Base-by-base conservation (phyloP, 2,888 invertebrate genomes). In the Eupithecia subfuscata region DNA sequence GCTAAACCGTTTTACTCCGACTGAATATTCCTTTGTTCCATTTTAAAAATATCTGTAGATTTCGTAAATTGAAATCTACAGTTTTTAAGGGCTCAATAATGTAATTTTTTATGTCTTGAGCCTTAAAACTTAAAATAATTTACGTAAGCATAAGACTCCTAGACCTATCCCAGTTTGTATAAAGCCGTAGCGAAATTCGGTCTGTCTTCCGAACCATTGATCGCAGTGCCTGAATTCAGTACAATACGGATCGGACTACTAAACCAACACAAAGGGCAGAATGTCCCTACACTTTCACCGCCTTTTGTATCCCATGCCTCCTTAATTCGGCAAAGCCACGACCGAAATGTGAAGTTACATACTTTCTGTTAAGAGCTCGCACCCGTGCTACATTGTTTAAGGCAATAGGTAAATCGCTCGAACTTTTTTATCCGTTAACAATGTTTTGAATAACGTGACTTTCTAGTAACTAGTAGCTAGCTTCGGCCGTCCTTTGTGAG, bases 171-270 rank as follows among this genome's bases (percentile, higher is more conserved):
- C 18, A 18, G 64, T 65, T 63, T 14, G 14, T 30, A 65, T 8
- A 65, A 12, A 34, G 3, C 18, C 37, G 34, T 64, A 18, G 45
- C 14, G 45, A 43, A 69, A 63, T 69, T 64, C 18, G n/a, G 65
- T 74, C 25, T 52, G 43, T 74, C 65, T 70, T 70, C 64, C 56
- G 52, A 40, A 45, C 70, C 64, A 70, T 74, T 74, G 70, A 70
- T 65, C 74, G 67, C 67, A 37, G 40, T 18, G 63, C 40, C 64
- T 37, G 22, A 74, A 68, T 64, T 64, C 73, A 30, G 37, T 37
- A 63, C 63, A 18, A 34, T 69, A 34, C 63, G n/a, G 45, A 69
- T 63, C 63, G 25, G 74, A 67, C 70, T 70, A 45, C 45, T 45
- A 70, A 60, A 65, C 65, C 37, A 60, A 60, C 70, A 43, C 74